Conservation (phyloP, 2,113 vertebrate species). For the Proteles cristata region DNA sequence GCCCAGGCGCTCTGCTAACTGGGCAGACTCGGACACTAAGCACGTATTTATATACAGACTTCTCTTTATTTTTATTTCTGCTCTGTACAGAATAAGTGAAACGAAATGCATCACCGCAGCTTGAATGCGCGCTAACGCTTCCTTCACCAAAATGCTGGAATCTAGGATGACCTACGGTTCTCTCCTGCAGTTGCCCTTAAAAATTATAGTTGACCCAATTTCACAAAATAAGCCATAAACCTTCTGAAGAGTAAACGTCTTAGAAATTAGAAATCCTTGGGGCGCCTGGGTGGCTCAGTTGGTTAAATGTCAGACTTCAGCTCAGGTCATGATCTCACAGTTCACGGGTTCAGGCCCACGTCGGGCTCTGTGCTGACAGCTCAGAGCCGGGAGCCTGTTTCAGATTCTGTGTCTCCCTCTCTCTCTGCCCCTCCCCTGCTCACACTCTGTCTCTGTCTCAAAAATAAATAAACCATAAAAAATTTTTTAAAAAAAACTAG, state of each 20-base stretch:
- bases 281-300: no score
- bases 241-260: slow-evolving; percentile 17
- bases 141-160: background rate
- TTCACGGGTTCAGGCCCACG: no score
- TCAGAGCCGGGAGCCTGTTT: no score
- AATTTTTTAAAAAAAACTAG: no score
- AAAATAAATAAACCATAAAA: no score
- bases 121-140: background rate
- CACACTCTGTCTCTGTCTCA: no score
- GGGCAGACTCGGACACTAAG: background rate
- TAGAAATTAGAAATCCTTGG: background rate
- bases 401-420: no score
- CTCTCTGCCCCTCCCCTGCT: no score
- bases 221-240: background rate
- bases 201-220: slow-evolving; percentile 33
- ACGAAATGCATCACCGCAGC: background rate
- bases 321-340: no score
- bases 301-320: no score
- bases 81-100: background rate
- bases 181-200: background rate
- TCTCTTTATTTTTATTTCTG: background rate
- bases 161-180: background rate
- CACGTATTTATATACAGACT: background rate
- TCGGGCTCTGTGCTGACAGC: no score
- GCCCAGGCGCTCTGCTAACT: accelerated